These are phyloP conservation scores for Lagenorhynchus albirostris DNA, from an alignment of 2,113 vertebrate species.

Conservation along the genomic window DNA sequence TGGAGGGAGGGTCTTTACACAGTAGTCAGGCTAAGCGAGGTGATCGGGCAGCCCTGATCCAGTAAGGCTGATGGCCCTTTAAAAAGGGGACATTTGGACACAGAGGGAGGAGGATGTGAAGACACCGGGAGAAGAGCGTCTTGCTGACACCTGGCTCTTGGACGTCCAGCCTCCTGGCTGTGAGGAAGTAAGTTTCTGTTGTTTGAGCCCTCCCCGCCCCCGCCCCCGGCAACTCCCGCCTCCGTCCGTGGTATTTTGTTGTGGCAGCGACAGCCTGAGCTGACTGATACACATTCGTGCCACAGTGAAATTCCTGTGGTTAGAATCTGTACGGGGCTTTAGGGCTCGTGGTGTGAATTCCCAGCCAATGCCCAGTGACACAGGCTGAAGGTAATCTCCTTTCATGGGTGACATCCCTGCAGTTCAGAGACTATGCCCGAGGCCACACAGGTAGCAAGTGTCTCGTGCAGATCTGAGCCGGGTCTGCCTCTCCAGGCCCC, in stretches of 20 bases:
- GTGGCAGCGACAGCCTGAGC: rapidly evolving
- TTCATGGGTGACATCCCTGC: not conserved
- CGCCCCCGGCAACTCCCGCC: rapidly evolving
- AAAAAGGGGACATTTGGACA: not conserved
- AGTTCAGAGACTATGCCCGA: rapidly evolving
- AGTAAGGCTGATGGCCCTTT: not conserved
- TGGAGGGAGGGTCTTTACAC: not conserved
- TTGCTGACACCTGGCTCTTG: not conserved
- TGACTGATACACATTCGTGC: rapidly evolving
- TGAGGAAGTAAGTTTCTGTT: rapidly evolving
- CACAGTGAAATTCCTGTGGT: rapidly evolving
- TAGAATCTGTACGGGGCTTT: rapidly evolving
- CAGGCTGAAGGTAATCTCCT: rapidly evolving
- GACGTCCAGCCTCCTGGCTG: not conserved
- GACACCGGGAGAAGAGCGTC: not conserved
- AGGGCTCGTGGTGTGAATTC: rapidly evolving
- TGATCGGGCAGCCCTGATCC: not conserved
- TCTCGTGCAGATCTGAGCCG: too few relatives aligned
- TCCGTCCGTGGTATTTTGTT: rapidly evolving
- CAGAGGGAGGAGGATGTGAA: not conserved
- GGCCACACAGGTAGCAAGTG: not conserved
- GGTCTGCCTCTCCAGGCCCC: not conserved
- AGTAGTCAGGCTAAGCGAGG: not conserved
- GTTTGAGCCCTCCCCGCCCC: rapidly evolving
- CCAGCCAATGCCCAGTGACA: rapidly evolving